phyloP scores from a whole-genome alignment of 2,888 invertebrate genomes.

The Polyommatus iphigenia region DNA sequence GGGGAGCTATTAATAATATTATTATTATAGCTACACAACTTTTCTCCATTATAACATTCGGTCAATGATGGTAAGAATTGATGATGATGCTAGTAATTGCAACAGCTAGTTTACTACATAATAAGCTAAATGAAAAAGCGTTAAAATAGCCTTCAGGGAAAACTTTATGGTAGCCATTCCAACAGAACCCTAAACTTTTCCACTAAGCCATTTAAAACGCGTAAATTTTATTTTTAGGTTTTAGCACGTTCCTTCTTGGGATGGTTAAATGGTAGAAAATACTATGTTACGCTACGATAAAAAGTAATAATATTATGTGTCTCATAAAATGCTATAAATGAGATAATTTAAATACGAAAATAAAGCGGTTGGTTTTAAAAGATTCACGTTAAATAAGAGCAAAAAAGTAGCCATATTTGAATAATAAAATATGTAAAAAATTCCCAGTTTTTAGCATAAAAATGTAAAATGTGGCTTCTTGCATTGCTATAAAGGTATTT shows the following conservation, averaged over 20 bases:
- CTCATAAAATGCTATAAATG: neutral
- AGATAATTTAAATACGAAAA: too few relatives aligned
- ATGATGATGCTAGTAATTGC: neutral
- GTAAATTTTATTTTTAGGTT: slow-evolving; percentile 11
- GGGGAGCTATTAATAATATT: too few relatives aligned
- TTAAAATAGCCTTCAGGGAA: neutral
- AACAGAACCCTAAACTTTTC: neutral
- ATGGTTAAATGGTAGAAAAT: neutral
- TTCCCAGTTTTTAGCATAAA: too few relatives aligned
- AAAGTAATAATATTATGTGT: neutral
- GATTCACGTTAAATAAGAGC: too few relatives aligned
- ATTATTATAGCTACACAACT: too few relatives aligned
- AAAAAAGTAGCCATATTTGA: too few relatives aligned
- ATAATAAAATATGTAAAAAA: too few relatives aligned
- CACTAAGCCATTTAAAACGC: neutral
- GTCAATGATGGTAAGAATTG: too few relatives aligned
- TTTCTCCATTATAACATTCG: too few relatives aligned
- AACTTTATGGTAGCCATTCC: neutral
- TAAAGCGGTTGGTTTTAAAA: too few relatives aligned
- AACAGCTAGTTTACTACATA: neutral
- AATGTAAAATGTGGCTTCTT: too few relatives aligned
- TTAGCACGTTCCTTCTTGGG: neutral
- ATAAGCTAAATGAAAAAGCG: neutral
- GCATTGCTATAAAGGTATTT: too few relatives aligned
- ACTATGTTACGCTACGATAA: neutral